Base-by-base conservation (phyloP, 1,140 invertebrate species). In the Oppia nitens region DNA sequence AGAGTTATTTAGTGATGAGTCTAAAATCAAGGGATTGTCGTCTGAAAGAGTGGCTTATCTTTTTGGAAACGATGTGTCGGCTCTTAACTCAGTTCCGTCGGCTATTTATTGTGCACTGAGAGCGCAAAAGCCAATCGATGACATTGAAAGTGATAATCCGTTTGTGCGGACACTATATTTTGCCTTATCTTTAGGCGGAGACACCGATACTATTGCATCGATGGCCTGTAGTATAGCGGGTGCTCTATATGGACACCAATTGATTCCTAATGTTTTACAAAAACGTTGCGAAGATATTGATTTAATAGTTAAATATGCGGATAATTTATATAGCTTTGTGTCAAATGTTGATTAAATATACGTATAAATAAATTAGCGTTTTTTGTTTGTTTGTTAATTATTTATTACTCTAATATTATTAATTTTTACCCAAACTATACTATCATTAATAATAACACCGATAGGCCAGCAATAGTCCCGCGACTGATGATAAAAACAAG, bases 151-250 rank as follows among this genome's bases (percentile, higher is more conserved):
- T 69, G 68, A 74, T 55, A 79, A 77, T 70, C 71, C 70, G 55
- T 74, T 85, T 64, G 75, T 81, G 68, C 74, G 80, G 65, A 77
- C 81, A n/a, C 71, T 87, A 49, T 74, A 79, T 54, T 80, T 78
- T 69, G 76, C 83, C 57, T 82, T 86, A 57, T 78, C 77, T 23
- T 70, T 87, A 20, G 84, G 84, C 47, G 84, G 85, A 28, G 84
- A 87, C 71, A 83, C 84, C 3, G 84, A 87, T 62, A 87, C 84
- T 1, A 84, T 87, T 66, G 83, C 80, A 6, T 77, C 78, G 53
- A 87, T 87, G 84, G 78, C 83, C 25, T 83, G 83, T 17, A 79
- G 81, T 23, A 81, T 87, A 57, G 77, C 79, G 56, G 85, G 85
- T 48, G 83, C 84, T 24, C 81, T 77, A 69, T 78, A 83, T 65